phyloP scores from a whole-genome alignment of 2,888 invertebrate species.

The Athripsodes cinereus region DNA sequence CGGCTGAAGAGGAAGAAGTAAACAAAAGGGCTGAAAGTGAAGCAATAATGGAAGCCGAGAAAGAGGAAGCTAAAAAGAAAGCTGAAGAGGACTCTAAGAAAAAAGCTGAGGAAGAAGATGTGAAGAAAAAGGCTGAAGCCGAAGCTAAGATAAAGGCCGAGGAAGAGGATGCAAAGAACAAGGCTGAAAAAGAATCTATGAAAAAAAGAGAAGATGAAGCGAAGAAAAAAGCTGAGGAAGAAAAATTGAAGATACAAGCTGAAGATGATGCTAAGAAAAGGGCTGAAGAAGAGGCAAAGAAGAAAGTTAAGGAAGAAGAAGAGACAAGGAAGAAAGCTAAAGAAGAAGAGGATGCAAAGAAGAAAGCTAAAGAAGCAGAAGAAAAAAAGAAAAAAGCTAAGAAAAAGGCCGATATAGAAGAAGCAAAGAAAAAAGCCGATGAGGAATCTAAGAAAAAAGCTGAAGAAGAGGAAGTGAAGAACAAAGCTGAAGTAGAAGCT shows the following conservation, averaged over 20 bases:
- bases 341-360: constrained; percentile 6
- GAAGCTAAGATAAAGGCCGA: constrained; percentile 5
- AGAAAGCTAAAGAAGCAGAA: constrained; percentile 27
- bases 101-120: constrained; percentile 9
- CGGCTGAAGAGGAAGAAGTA: constrained; percentile 2
- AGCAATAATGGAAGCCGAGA: constrained; percentile 9
- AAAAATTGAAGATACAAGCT: constrained; percentile 19
- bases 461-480: constrained; percentile 33
- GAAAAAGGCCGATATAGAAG: constrained; percentile 1
- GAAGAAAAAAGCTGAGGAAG: constrained; percentile 19
- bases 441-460: constrained; percentile 9
- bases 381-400: constrained; percentile 32
- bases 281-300: constrained; percentile 10
- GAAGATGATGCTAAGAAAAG: constrained; percentile 2
- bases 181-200: constrained; percentile 26
- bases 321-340: not conserved
- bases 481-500: constrained; percentile 24
- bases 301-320: not conserved
- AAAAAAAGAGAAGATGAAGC: not conserved
- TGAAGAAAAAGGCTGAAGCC: not conserved
- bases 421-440: not conserved
- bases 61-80: constrained; percentile 20
- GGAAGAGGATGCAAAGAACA: constrained; percentile 19
- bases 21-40: constrained; percentile 14
- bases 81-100: constrained; percentile 12